Percentiles rank a stretch among this genome's conserved stretches.
Evolutionary conservation across 2,888 invertebrate genomes (phyloP).

Genomic region (Acrobeloides nanus): DNA sequence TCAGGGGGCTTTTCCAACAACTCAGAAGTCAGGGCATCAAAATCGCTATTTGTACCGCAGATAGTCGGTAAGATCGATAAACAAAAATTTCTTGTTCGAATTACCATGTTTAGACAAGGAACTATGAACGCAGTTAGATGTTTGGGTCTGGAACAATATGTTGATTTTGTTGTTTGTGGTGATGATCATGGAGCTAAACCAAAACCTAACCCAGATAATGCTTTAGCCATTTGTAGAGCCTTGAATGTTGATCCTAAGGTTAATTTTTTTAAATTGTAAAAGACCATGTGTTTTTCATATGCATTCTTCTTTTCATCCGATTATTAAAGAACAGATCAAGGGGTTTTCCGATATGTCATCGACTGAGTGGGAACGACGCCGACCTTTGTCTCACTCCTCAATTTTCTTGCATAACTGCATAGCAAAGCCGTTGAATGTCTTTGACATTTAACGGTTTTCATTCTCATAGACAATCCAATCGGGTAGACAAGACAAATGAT

Average conservation of each 20-base stretch:
- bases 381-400: too few species aligned
- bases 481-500: too few species aligned
- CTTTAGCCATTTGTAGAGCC: conserved; percentile 46
- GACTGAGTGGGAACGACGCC: too few species aligned
- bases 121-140: conserved; percentile 36
- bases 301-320: too few species aligned
- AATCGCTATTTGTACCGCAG: conserved; percentile 57
- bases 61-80: conserved; percentile 43
- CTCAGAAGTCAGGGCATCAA: conserved; percentile 55
- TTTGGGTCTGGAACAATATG: conserved; percentile 42
- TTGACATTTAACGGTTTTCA: background rate
- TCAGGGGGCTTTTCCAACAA: conserved; percentile 54
- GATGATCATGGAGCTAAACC: conserved; percentile 55
- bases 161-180: conserved; percentile 57
- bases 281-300: too few species aligned
- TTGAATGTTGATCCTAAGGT: conserved; percentile 40
- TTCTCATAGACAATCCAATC: background rate
- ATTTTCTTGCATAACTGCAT: too few species aligned
- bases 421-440: too few species aligned
- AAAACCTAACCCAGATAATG: conserved; percentile 57
- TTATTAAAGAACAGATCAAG: too few species aligned
- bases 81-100: background rate
- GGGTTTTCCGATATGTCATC: too few species aligned
- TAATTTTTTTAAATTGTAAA: background rate
- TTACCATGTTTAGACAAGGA: conserved; percentile 31